Percentiles rank a stretch among this genome's conserved stretches.
These are phyloP conservation scores for Malurus splendens DNA, from an alignment of 2,797 vertebrate species.

Conservation along the genomic window DNA sequence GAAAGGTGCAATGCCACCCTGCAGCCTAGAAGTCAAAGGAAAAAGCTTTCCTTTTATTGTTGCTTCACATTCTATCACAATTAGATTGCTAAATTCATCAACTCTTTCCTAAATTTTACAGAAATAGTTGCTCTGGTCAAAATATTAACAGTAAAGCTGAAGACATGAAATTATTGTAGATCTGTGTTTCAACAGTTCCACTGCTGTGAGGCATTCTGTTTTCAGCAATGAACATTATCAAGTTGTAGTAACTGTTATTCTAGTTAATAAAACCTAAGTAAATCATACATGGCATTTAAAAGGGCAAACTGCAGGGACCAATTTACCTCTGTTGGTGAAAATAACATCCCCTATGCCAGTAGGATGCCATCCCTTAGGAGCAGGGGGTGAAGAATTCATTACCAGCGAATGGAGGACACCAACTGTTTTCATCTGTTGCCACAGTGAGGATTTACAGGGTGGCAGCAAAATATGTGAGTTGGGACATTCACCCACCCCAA, in stretches of 20 bases:
- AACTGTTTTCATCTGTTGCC: constrained; percentile 15
- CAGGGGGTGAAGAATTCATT: constrained; percentile 23
- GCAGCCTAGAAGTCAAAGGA: not conserved
- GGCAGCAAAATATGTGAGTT: not conserved
- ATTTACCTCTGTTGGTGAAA: constrained; percentile 45
- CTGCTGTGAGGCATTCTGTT: not conserved
- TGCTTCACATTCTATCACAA: not conserved
- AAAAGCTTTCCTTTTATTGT: not conserved
- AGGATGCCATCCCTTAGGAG: not conserved
- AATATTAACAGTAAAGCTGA: not conserved
- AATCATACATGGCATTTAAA: constrained; percentile 19
- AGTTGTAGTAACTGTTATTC: not conserved
- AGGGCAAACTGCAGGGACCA: not conserved
- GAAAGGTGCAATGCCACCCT: not conserved
- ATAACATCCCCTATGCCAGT: not conserved
- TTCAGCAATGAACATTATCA: not conserved
- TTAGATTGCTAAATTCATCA: not conserved
- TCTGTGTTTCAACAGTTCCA: not conserved
- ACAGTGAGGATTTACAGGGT: not conserved
- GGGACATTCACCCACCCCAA: not conserved
- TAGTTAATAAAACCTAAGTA: constrained; percentile 19
- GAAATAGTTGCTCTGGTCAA: not conserved
- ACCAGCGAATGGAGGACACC: not conserved
- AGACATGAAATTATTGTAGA: not conserved
- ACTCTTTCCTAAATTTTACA: not conserved